These are phyloP conservation scores for Stenchaetothrips biformis DNA, from an alignment of 2,888 invertebrate genomes.

Conservation along the genomic window DNA sequence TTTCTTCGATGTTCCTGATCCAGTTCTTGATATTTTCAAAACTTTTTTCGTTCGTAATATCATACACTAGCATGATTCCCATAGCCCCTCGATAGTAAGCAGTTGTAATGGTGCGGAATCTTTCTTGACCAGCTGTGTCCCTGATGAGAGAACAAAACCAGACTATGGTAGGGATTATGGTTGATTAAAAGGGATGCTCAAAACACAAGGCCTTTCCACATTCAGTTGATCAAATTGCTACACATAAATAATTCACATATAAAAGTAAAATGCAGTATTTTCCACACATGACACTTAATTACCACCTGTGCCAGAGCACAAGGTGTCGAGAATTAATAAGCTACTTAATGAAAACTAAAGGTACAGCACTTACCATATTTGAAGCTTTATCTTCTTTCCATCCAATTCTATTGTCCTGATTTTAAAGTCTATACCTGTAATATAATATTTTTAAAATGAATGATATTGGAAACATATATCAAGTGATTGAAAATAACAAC, in stretches of 20 bases:
- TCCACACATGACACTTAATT: too few species aligned
- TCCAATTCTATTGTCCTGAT: slow-evolving; percentile 97
- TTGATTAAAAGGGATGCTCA: not conserved
- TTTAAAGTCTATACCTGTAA: slow-evolving; percentile 97
- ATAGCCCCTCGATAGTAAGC: slow-evolving; percentile 99
- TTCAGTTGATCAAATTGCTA: too few species aligned
- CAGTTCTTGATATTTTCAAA: slow-evolving; percentile 99
- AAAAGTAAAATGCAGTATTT: too few species aligned
- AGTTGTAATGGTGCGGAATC: slow-evolving; percentile 98
- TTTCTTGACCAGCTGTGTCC: slow-evolving; percentile 99
- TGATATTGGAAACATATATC: slow-evolving; percentile 20
- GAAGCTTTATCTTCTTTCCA: slow-evolving; percentile 97
- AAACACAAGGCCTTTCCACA: not conserved
- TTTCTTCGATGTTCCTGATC: slow-evolving; percentile 98
- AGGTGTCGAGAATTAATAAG: not conserved
- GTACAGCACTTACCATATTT: slow-evolving; percentile 80
- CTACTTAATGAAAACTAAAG: slow-evolving; percentile 27
- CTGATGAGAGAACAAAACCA: slow-evolving; percentile 49
- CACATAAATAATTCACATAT: too few species aligned
- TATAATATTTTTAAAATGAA: slow-evolving; percentile 31
- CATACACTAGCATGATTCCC: slow-evolving; percentile 99
- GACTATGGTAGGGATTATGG: slow-evolving; percentile 28
- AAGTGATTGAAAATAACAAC: slow-evolving; percentile 26
- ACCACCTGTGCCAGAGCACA: too few species aligned
- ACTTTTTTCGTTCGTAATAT: slow-evolving; percentile 98